Conservation (phyloP, 2,797 vertebrate species). For the Phoebastria nigripes region DNA sequence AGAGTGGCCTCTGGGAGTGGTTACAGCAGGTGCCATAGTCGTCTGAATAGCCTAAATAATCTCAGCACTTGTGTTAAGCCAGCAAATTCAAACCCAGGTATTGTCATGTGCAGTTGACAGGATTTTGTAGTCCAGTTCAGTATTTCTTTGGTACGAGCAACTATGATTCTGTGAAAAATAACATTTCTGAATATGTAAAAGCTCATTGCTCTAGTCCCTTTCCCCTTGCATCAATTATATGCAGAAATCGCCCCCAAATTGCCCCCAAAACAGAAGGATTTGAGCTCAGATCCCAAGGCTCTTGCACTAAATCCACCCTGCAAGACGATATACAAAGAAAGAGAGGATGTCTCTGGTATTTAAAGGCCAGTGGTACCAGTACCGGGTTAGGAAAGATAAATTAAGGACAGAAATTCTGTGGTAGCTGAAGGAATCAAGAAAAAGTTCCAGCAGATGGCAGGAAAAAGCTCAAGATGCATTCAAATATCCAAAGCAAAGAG, state of each 20-base stretch:
- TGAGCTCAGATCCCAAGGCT: background rate
- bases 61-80: background rate
- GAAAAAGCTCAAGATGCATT: background rate
- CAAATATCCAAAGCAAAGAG: background rate
- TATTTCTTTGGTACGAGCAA: background rate
- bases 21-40: rapidly evolving
- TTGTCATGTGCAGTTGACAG: background rate
- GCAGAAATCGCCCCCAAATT: background rate
- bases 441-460: background rate
- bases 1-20: rapidly evolving
- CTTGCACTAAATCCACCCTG: background rate
- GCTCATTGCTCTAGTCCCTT: background rate
- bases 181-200: rapidly evolving
- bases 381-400: background rate
- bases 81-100: background rate
- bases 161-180: background rate
- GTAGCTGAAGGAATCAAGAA: background rate
- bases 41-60: background rate
- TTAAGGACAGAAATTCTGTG: background rate
- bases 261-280: rapidly evolving
- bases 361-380: background rate
- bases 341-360: background rate
- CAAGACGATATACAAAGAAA: background rate
- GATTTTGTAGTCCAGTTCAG: background rate
- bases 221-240: background rate